These are phyloP conservation scores for Corvus moneduloides DNA, from an alignment of 2,113 vertebrate genomes.

Conservation along the genomic window DNA sequence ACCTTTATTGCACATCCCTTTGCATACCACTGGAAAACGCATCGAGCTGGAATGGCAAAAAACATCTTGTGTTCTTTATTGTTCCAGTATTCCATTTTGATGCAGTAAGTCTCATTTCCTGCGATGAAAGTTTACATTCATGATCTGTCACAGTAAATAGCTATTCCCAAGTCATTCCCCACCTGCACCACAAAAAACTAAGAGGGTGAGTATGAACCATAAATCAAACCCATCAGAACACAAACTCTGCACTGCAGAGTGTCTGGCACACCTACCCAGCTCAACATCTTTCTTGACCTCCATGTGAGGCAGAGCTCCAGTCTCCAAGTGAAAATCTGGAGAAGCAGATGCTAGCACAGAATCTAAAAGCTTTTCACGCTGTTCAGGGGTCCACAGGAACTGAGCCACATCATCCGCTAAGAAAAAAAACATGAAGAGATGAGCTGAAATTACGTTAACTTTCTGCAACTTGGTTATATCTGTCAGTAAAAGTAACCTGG, in stretches of 20 bases:
- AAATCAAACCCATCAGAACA: not conserved
- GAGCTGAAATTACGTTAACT: not conserved
- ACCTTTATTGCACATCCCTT: conserved; percentile 76
- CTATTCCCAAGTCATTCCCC: not conserved
- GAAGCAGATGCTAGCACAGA: conserved; percentile 49
- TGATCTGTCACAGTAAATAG: not conserved
- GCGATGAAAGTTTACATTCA: not conserved
- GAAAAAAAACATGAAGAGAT: not conserved
- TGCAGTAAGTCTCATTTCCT: conserved; percentile 72
- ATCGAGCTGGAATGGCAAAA: conserved; percentile 54
- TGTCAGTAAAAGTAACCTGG: not conserved
- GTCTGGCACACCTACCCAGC: conserved; percentile 59
- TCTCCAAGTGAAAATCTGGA: conserved; percentile 60
- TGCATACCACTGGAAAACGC: conserved; percentile 5
- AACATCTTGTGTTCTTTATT: conserved; percentile 70
- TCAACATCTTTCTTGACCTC: conserved; percentile 58
- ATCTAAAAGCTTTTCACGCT: conserved; percentile 67
- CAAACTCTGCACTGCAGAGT: not conserved
- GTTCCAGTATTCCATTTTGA: conserved; percentile 68
- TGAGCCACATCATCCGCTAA: conserved; percentile 15
- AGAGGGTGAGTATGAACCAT: not conserved
- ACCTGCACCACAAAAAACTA: not conserved
- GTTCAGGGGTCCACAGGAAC: conserved; percentile 57
- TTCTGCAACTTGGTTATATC: no score
- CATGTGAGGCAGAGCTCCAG: conserved; percentile 67